Evolutionary conservation across 2,888 invertebrate genomes (phyloP).

Genomic region (Melinopterus prodromus): DNA sequence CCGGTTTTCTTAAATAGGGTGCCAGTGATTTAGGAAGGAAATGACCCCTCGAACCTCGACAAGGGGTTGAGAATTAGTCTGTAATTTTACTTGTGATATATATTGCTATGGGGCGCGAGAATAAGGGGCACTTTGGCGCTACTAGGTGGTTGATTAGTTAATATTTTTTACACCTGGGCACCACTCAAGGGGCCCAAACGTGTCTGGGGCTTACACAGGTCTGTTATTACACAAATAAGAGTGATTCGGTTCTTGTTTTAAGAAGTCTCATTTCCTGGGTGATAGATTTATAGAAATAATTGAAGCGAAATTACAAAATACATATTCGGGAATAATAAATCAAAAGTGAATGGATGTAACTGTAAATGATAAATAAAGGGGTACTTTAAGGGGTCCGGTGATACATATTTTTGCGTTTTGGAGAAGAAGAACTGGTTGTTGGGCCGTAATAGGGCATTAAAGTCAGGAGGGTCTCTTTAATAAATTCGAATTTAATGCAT

Average conservation of each 20-base stretch:
- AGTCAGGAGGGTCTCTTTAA: not conserved
- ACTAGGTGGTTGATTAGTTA: conserved; percentile 40
- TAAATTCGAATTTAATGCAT: conserved; percentile 4
- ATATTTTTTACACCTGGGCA: conserved; percentile 40
- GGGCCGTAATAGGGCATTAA: not conserved
- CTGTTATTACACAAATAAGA: not conserved
- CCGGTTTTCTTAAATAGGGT: not conserved
- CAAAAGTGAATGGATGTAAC: not conserved
- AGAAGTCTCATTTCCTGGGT: not conserved
- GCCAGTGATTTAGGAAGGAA: conserved; percentile 11
- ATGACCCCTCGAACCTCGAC: conserved; percentile 11
- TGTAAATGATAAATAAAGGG: not conserved
- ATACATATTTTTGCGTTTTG: not conserved
- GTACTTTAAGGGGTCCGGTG: not conserved
- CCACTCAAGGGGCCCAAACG: not conserved
- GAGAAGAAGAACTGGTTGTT: not conserved
- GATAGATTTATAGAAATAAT: not conserved
- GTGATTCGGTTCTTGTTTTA: not conserved
- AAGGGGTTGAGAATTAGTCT: conserved; percentile 36
- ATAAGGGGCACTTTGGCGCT: conserved; percentile 27
- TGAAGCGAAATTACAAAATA: too few species aligned
- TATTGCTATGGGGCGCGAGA: conserved; percentile 31
- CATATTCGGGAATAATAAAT: not conserved
- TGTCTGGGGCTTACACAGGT: not conserved
- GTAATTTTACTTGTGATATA: conserved; percentile 40